These are phyloP conservation scores for Coecobrya sp. DNA, from an alignment of 2,888 invertebrate species.

Conservation along the genomic window DNA sequence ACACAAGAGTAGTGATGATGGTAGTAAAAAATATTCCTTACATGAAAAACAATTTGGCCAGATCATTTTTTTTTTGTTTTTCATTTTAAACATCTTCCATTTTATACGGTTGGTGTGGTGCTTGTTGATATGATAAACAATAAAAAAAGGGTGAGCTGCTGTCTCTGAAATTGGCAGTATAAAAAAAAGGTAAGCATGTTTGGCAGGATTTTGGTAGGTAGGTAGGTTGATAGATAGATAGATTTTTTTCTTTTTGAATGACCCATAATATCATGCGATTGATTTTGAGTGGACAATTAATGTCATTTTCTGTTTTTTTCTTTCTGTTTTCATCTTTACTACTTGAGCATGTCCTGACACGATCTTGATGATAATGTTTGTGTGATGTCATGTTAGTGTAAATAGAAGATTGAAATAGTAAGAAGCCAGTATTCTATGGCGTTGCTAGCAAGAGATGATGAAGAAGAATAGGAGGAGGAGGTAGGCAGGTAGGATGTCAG, in stretches of 20 bases:
- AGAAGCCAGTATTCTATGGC: neutral
- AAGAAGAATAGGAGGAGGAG: neutral
- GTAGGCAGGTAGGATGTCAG: neutral
- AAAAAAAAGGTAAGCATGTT: neutral
- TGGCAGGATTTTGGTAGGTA: too few species aligned
- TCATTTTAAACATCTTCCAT: conserved; percentile 13
- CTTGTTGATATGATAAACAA: conserved; percentile 36
- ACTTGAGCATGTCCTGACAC: conserved; percentile 61
- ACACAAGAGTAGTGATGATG: conserved; percentile 4
- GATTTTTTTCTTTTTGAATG: conserved; percentile 4
- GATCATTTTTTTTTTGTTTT: conserved; percentile 11
- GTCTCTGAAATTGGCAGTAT: neutral
- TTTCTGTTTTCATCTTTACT: conserved; percentile 30
- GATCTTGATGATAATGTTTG: conserved; percentile 58
- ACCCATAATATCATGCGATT: conserved; percentile 40
- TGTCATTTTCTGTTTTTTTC: conserved; percentile 44
- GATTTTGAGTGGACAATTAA: conserved; percentile 71
- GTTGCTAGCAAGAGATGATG: neutral
- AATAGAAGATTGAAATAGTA: conserved; percentile 32
- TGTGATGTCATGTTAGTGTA: conserved; percentile 64
- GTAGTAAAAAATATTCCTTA: conserved; percentile 18
- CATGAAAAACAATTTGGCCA: conserved; percentile 40
- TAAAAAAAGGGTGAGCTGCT: conserved; percentile 28
- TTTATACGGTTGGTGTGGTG: conserved; percentile 9
- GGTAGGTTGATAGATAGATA: too few species aligned